A percentile compares a stretch with the other conserved stretches of the same genome.
Conservation (phyloP, 2,797 vertebrate genomes). For the Streptopelia turtur region DNA sequence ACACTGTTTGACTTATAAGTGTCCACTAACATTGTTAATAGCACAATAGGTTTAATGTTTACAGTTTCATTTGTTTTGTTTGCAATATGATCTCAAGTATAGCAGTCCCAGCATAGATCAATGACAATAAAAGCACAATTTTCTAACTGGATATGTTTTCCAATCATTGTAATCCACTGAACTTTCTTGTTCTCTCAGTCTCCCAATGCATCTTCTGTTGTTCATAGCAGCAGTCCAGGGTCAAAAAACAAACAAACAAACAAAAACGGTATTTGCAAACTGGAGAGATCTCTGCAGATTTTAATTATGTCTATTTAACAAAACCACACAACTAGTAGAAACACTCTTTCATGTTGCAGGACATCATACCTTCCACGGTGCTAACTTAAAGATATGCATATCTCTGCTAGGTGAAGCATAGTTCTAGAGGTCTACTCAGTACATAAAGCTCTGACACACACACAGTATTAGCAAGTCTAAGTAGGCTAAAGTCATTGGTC, state of each 20-base stretch:
- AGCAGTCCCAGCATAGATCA: constrained; percentile 93
- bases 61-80: constrained; percentile 81
- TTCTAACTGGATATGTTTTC: constrained; percentile 89
- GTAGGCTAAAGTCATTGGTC: constrained; percentile 79
- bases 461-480: constrained; percentile 89
- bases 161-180: constrained; percentile 80
- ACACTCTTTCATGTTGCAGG: constrained; percentile 72
- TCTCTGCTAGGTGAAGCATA: constrained; percentile 88
- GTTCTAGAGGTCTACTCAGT: constrained; percentile 89
- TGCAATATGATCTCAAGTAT: constrained; percentile 92
- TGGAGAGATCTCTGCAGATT: constrained; percentile 73
- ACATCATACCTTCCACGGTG: constrained; percentile 75
- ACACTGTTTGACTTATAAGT: constrained; percentile 94
- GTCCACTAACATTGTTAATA: constrained; percentile 95
- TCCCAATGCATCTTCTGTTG: constrained; percentile 79
- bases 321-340: constrained; percentile 78
- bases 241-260: constrained; percentile 74
- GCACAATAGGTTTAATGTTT: constrained; percentile 91
- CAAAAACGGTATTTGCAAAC: constrained; percentile 69
- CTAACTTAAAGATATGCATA: constrained; percentile 85
- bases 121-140: constrained; percentile 93
- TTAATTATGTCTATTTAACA: constrained; percentile 75
- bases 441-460: constrained; percentile 88
- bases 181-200: constrained; percentile 66
- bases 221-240: constrained; percentile 86